phyloP scores from a whole-genome alignment of 2,113 vertebrate species.

The Jacana jacana region DNA sequence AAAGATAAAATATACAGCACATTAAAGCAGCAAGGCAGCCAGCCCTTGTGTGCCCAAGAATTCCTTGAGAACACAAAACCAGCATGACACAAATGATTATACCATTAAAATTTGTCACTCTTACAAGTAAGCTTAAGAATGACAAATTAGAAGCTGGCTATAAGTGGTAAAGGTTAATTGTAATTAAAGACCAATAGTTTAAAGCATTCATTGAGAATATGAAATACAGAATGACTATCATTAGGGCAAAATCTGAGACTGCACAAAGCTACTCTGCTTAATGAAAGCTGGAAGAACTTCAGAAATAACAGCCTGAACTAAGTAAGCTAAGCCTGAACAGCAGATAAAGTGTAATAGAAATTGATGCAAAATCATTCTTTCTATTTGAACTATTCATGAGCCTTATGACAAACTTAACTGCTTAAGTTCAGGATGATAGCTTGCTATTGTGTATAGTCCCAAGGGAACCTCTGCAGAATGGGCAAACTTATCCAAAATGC shows the following conservation, averaged over 20 bases:
- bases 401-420: background rate
- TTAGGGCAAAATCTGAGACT: background rate
- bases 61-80: background rate
- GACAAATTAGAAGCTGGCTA: background rate
- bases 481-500: background rate
- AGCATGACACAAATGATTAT: background rate
- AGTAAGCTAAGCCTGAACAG: background rate
- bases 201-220: background rate
- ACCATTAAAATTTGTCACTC: background rate
- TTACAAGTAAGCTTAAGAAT: background rate
- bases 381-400: background rate
- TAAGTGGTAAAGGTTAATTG: background rate
- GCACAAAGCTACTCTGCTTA: background rate
- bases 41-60: background rate
- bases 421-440: background rate
- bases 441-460: background rate
- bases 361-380: background rate
- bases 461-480: background rate
- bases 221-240: background rate
- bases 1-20: background rate
- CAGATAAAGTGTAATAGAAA: background rate
- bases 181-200: background rate
- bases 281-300: background rate
- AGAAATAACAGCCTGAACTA: background rate
- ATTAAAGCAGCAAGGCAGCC: background rate